A percentile compares a stretch with the other conserved stretches of the same genome.
Evolutionary conservation across 2,888 invertebrate species (phyloP).

Genomic region (Agrochola lota): DNA sequence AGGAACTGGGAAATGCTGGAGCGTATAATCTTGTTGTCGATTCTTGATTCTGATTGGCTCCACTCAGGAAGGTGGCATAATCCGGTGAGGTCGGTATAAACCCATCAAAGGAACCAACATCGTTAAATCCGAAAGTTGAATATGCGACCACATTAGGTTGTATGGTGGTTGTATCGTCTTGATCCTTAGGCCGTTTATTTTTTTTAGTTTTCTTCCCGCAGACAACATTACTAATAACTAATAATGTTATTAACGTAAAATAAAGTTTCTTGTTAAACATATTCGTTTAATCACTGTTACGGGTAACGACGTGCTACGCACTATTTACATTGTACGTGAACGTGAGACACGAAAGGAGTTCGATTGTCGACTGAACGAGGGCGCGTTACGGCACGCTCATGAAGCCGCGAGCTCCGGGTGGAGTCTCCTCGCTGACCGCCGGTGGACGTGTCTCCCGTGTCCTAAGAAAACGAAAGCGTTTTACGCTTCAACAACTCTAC

Average conservation of each 20-base stretch:
- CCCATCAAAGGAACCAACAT: conserved; percentile 84
- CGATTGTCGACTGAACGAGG: conserved; percentile 82
- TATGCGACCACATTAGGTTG: conserved; percentile 87
- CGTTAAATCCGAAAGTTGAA: conserved; percentile 87
- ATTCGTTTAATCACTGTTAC: conserved; percentile 74
- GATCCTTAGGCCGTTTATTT: conserved; percentile 77
- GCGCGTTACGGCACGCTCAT: conserved; percentile 68
- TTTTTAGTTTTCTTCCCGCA: conserved; percentile 81
- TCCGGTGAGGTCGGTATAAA: conserved; percentile 87
- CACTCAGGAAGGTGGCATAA: conserved; percentile 79
- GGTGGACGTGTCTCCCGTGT: conserved; percentile 72
- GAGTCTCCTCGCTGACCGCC: conserved; percentile 70
- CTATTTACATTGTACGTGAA: conserved; percentile 83
- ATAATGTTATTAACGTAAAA: conserved; percentile 75
- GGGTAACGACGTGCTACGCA: conserved; percentile 71
- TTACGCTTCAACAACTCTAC: conserved; percentile 83
- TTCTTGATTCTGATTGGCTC: conserved; percentile 79
- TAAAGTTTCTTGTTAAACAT: conserved; percentile 81
- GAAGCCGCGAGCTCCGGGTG: conserved; percentile 68
- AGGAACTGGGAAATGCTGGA: conserved; percentile 84
- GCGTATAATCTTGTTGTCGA: conserved; percentile 81
- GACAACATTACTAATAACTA: conserved; percentile 70
- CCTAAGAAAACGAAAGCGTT: conserved; percentile 89
- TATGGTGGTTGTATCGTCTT: conserved; percentile 79
- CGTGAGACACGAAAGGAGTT: conserved; percentile 81